A percentile compares a stretch with the other conserved stretches of the same genome.
Conservation (phyloP, 2,888 invertebrate species). For the Macrosiphum euphorbiae region DNA sequence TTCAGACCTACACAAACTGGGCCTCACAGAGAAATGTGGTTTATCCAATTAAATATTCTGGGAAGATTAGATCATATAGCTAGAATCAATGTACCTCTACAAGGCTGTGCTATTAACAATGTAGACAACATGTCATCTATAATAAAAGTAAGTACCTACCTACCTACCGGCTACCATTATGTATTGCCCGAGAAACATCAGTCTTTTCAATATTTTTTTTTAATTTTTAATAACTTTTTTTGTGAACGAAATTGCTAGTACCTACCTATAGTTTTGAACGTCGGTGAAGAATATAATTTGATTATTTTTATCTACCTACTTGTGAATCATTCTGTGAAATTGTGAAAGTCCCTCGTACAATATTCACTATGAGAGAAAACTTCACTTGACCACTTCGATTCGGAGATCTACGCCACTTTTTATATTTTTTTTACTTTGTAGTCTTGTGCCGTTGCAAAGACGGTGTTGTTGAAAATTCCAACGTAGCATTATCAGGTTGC, state of each 20-base stretch:
- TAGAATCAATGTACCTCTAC: constrained; percentile 2
- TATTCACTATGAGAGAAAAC: too few species aligned
- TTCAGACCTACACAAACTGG: constrained; percentile 32
- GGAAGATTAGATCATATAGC: constrained; percentile 17
- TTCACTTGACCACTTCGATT: too few species aligned
- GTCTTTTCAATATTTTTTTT: too few species aligned
- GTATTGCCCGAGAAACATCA: background rate
- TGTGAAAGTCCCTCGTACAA: too few species aligned
- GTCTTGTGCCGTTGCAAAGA: background rate
- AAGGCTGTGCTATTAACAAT: background rate
- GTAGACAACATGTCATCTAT: background rate
- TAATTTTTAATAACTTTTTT: too few species aligned
- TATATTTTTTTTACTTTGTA: background rate
- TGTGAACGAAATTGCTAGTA: too few species aligned
- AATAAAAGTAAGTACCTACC: background rate
- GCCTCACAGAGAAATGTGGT: constrained; percentile 28
- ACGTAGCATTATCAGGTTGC: background rate
- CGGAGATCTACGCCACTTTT: too few species aligned
- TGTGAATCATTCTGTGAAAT: too few species aligned
- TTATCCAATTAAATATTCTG: constrained; percentile 7
- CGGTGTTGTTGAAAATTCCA: background rate
- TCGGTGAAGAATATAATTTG: too few species aligned
- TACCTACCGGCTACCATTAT: background rate
- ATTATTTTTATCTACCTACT: too few species aligned
- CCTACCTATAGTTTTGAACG: too few species aligned